Percentiles rank a stretch among this genome's conserved stretches.
Evolutionary conservation across 2,888 invertebrate genomes (phyloP).

Genomic region (Melipona beecheii): DNA sequence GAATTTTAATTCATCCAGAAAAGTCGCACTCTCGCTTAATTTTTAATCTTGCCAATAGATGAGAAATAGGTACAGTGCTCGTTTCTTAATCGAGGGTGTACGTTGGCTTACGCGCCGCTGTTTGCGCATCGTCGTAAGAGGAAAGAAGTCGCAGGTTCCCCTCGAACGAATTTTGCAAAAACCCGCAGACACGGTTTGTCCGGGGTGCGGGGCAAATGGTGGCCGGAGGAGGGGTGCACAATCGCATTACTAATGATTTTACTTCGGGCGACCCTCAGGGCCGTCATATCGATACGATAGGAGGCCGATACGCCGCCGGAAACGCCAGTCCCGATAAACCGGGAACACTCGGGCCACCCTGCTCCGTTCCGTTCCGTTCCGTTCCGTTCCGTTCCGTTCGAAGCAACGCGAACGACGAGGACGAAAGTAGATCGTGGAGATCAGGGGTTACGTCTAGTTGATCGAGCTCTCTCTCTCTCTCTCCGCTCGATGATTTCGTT

Average conservation of each 20-base stretch:
- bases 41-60: no score
- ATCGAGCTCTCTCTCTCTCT: constrained; percentile 60
- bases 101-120: background rate
- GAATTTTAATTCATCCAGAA: no score
- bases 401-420: constrained; percentile 19
- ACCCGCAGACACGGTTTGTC: constrained; percentile 48
- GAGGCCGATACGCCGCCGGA: constrained; percentile 73
- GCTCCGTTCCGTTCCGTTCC: constrained; percentile 51
- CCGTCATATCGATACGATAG: constrained; percentile 80
- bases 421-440: constrained; percentile 23
- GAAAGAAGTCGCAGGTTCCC: background rate
- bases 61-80: no score
- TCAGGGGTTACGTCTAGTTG: constrained; percentile 75
- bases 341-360: constrained; percentile 59
- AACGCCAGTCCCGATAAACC: constrained; percentile 77
- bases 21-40: no score
- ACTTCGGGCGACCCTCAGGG: constrained; percentile 75
- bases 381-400: constrained; percentile 54
- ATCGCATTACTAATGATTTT: constrained; percentile 82
- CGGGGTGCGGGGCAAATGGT: constrained; percentile 44
- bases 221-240: constrained; percentile 64
- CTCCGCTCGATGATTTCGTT: constrained; percentile 78
- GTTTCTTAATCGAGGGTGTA: no score
- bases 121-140: background rate
- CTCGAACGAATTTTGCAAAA: constrained; percentile 56